phyloP scores from a whole-genome alignment of 1,140 invertebrate species.

The Hycleus phaleratus region DNA sequence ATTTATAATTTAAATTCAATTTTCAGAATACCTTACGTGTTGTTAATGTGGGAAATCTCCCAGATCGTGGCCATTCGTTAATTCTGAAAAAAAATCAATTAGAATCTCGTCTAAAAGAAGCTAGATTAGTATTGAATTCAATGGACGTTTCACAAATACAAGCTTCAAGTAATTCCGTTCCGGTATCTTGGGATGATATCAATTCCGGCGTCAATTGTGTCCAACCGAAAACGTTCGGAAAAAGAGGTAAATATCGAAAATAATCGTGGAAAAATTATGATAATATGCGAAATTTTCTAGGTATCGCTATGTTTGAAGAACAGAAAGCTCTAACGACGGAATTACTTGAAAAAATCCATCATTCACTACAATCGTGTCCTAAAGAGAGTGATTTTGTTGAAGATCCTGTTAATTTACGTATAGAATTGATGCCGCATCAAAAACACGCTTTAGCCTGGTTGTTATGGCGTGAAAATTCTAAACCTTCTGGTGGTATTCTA shows the following conservation, averaged over 20 bases:
- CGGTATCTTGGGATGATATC: constrained; percentile 44
- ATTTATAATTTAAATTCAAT: background rate
- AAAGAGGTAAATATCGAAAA: constrained; percentile 27
- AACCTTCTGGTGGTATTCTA: constrained; percentile 72
- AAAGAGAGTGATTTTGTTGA: constrained; percentile 48
- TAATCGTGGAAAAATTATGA: no score
- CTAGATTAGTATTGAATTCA: constrained; percentile 41
- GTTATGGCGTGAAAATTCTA: constrained; percentile 77
- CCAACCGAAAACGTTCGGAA: constrained; percentile 47
- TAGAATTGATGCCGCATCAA: constrained; percentile 79
- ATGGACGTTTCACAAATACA: constrained; percentile 39
- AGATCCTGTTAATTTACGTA: constrained; percentile 57
- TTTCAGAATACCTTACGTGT: constrained; percentile 42
- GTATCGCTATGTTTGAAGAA: constrained; percentile 49
- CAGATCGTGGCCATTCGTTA: constrained; percentile 45
- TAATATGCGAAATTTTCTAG: no score
- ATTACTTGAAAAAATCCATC: constrained; percentile 63
- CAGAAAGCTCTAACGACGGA: constrained; percentile 63
- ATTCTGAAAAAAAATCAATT: constrained; percentile 40
- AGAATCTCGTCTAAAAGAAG: constrained; percentile 38
- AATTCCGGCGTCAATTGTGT: constrained; percentile 44
- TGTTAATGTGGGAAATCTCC: constrained; percentile 45
- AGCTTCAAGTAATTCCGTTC: constrained; percentile 27
- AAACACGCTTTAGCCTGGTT: constrained; percentile 82
- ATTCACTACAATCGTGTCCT: constrained; percentile 59